Percentiles rank a stretch among this genome's conserved stretches.
Evolutionary conservation across 2,888 invertebrate genomes (phyloP).

Genomic region (Sussaba pulchella): DNA sequence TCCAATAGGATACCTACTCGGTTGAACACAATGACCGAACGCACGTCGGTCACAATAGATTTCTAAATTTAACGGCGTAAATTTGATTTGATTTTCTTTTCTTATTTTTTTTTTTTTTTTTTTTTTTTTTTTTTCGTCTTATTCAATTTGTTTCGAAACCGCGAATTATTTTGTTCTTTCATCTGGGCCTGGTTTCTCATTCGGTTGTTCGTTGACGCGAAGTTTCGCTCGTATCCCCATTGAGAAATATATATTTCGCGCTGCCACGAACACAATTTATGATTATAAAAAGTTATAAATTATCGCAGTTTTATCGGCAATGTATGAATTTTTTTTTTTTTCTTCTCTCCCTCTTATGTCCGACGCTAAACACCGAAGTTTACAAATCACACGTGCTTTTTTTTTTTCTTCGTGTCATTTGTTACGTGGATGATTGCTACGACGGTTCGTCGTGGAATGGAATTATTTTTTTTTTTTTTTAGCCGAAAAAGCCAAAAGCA

Average conservation of each 20-base stretch:
- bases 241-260: constrained; percentile 54
- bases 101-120: constrained; percentile 37
- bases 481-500: no score
- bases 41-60: constrained; percentile 77
- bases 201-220: constrained; percentile 19
- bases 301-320: constrained; percentile 40
- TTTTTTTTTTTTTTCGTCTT: constrained; percentile 57
- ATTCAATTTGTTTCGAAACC: constrained; percentile 59
- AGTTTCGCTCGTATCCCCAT: constrained; percentile 10
- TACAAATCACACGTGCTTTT: constrained; percentile 42
- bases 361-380: constrained; percentile 20
- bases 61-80: constrained; percentile 71
- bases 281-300: constrained; percentile 56
- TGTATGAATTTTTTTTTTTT: constrained; percentile 28
- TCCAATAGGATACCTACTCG: constrained; percentile 72
- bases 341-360: not conserved
- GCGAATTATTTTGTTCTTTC: constrained; percentile 38
- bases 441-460: constrained; percentile 46
- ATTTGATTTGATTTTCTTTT: constrained; percentile 57
- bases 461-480: no score
- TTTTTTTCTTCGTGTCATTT: constrained; percentile 18
- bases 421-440: constrained; percentile 47
- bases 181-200: constrained; percentile 7
- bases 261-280: no score
- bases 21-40: constrained; percentile 82